Evolutionary conservation across 2,113 vertebrate species (phyloP).

Genomic region (Podarcis cretensis): DNA sequence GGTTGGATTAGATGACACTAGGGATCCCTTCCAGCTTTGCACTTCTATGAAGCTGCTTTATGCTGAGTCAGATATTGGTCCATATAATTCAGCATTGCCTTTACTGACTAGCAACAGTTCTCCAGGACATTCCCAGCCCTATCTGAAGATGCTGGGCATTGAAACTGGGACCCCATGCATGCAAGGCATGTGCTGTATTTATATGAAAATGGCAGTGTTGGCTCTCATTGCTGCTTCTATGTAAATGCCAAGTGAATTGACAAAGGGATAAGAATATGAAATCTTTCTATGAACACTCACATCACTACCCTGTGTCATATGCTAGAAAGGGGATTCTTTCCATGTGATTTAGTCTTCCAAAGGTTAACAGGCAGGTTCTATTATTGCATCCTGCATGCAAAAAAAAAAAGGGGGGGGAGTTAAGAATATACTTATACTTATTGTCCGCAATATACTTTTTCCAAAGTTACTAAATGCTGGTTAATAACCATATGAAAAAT

Average conservation of each 20-base stretch:
- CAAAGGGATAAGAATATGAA: neutral
- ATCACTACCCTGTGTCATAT: neutral
- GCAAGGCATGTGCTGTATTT: too few relatives aligned
- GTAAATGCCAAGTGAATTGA: neutral
- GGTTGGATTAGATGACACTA: too few relatives aligned
- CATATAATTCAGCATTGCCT: too few relatives aligned
- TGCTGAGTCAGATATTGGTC: too few relatives aligned
- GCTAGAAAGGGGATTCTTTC: neutral
- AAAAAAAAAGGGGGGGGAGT: neutral
- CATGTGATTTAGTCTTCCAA: neutral
- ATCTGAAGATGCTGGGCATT: too few relatives aligned
- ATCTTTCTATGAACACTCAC: neutral
- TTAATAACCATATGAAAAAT: neutral
- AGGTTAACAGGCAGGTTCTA: neutral
- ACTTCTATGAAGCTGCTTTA: too few relatives aligned
- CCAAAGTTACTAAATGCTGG: neutral
- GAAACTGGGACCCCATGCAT: too few relatives aligned
- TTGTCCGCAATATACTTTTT: neutral
- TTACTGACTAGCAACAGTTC: too few relatives aligned
- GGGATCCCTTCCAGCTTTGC: too few relatives aligned
- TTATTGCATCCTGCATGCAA: neutral
- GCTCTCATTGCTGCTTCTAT: neutral
- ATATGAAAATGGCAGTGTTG: neutral
- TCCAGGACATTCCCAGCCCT: too few relatives aligned
- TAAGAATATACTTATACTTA: neutral